Percentiles rank a stretch among this genome's conserved stretches.
Conservation (phyloP, 92 coral and sea anemone species). For the Pocillopora grandis region DNA sequence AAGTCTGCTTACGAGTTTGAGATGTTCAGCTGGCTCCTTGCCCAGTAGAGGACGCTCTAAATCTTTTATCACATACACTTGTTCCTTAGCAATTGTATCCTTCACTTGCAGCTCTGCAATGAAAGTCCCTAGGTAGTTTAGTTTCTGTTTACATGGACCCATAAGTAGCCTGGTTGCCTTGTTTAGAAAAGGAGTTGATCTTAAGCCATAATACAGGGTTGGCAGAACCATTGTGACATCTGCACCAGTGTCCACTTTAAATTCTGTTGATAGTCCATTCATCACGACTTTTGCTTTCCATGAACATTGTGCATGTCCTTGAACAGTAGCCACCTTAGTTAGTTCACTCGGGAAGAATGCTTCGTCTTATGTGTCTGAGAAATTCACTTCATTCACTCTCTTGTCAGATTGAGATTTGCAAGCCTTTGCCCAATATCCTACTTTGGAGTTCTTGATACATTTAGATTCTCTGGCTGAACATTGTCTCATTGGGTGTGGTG, state of each 20-base stretch:
- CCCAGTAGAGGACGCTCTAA: background rate
- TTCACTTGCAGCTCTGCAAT: background rate
- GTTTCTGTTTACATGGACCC: background rate
- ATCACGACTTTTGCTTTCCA: background rate
- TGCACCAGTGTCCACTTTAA: background rate
- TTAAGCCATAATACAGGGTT: background rate
- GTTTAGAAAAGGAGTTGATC: background rate
- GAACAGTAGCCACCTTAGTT: background rate
- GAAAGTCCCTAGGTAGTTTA: background rate
- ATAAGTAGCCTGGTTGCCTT: background rate
- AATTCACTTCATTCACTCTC: background rate
- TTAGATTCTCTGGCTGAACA: no score
- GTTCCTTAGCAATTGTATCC: background rate
- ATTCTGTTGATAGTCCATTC: no score
- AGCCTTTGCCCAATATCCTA: background rate
- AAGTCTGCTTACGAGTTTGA: conserved; percentile 15
- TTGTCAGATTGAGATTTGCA: background rate
- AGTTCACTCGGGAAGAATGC: background rate
- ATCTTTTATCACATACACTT: background rate
- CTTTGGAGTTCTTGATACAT: background rate
- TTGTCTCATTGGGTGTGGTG: no score
- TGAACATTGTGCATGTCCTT: background rate
- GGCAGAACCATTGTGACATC: background rate
- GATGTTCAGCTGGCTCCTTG: conserved; percentile 20
- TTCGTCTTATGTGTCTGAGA: background rate